These are phyloP conservation scores for Nycticryphes semicollaris DNA, from an alignment of 2,113 vertebrate genomes.

Conservation along the genomic window DNA sequence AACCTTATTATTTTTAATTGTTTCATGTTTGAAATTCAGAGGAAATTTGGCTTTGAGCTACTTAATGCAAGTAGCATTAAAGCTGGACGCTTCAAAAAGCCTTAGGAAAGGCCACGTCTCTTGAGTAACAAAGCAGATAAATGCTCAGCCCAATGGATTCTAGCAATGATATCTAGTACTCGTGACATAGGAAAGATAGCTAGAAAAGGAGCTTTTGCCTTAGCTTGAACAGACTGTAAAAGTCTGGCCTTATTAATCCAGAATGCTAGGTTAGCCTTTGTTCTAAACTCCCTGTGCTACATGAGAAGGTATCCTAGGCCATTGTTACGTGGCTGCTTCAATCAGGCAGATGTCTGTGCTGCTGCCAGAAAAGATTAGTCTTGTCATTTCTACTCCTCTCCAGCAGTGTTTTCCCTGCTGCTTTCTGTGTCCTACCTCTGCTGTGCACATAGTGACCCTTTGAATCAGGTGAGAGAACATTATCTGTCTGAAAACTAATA, in stretches of 20 bases:
- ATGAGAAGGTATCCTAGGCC: background rate
- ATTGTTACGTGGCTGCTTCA: background rate
- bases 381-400: background rate
- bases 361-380: background rate
- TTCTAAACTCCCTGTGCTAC: background rate
- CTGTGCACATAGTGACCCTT: background rate
- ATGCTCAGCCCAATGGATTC: background rate
- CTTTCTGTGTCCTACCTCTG: background rate
- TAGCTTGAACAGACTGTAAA: background rate
- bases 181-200: background rate
- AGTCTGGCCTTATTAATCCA: background rate
- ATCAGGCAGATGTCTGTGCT: background rate
- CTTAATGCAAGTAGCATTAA: background rate
- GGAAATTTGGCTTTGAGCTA: background rate
- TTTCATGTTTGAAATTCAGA: background rate
- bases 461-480: background rate
- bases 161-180: background rate
- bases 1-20: background rate
- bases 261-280: background rate
- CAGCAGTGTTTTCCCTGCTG: background rate
- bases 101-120: background rate
- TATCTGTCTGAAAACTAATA: background rate
- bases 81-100: background rate
- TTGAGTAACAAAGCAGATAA: background rate
- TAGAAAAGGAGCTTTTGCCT: background rate